phyloP scores from a whole-genome alignment of 2,113 vertebrate genomes.

The Murina feae region DNA sequence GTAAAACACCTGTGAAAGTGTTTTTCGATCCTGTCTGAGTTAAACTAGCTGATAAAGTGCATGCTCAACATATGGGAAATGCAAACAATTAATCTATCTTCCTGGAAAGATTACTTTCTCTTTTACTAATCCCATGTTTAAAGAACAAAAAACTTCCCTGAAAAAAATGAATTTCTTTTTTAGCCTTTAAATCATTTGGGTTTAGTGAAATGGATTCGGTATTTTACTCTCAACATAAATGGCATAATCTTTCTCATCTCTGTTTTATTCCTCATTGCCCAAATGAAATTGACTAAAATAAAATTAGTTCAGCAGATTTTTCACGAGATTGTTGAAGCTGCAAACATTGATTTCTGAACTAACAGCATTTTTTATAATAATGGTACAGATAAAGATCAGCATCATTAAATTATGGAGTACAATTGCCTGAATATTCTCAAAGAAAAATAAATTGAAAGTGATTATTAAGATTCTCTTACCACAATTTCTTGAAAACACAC shows the following conservation, averaged over 20 bases:
- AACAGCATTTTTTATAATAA: conserved; percentile 70
- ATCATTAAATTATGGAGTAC: conserved; percentile 66
- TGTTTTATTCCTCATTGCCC: conserved; percentile 61
- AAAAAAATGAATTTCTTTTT: not conserved
- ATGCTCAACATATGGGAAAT: not conserved
- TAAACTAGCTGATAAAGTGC: not conserved
- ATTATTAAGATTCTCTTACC: conserved; percentile 56
- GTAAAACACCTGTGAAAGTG: not conserved
- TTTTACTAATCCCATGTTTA: not conserved
- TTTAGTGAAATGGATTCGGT: conserved; percentile 8
- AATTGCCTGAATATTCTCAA: conserved; percentile 46
- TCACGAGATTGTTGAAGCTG: conserved; percentile 62
- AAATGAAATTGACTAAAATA: conserved; percentile 60
- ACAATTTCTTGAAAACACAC: conserved; percentile 60
- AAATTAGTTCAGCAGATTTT: conserved; percentile 53
- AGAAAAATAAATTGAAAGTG: conserved; percentile 64
- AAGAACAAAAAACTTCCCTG: not conserved
- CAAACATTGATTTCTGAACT: conserved; percentile 62
- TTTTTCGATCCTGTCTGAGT: not conserved
- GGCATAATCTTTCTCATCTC: conserved; percentile 35
- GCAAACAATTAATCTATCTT: not conserved
- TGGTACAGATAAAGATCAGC: conserved; percentile 64
- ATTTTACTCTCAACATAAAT: conserved; percentile 37
- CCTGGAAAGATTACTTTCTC: not conserved
- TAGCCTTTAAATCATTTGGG: not conserved